Conservation (phyloP, 1,140 invertebrate species). For the Aphelinus certus region DNA sequence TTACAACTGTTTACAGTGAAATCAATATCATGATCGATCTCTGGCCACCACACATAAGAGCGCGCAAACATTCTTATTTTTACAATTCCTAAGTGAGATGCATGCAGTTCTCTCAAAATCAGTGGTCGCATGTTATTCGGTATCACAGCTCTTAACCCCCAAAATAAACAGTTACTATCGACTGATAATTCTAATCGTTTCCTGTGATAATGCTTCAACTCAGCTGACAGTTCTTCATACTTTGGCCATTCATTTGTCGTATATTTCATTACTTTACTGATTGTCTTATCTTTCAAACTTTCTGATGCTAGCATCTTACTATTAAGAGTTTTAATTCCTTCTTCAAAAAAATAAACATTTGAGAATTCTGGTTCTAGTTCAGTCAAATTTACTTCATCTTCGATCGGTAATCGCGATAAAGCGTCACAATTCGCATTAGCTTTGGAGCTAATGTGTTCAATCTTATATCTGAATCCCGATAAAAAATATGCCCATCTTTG, state of each 20-base stretch:
- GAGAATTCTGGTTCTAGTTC: constrained; percentile 4
- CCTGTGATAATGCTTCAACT: background rate
- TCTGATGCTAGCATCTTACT: constrained; percentile 2
- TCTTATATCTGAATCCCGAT: background rate
- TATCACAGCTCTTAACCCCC: background rate
- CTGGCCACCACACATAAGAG: constrained; percentile 2
- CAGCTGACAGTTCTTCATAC: background rate
- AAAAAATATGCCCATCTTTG: constrained; percentile 14
- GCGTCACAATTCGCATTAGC: constrained; percentile 9
- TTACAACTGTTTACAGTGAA: background rate
- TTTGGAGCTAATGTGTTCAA: constrained; percentile 3
- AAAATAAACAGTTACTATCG: constrained; percentile 14
- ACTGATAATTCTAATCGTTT: constrained; percentile 6
- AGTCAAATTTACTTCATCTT: background rate
- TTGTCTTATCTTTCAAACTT: background rate
- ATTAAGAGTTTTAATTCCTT: background rate
- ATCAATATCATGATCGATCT: constrained; percentile 1
- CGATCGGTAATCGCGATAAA: constrained; percentile 1
- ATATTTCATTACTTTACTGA: constrained; percentile 6
- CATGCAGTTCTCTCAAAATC: constrained; percentile 15
- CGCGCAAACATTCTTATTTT: constrained; percentile 25
- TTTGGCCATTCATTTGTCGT: constrained; percentile 4
- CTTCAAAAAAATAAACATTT: background rate
- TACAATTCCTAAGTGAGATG: background rate
- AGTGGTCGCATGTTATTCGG: background rate